Percentiles rank a stretch among this genome's conserved stretches.
phyloP scores from a whole-genome alignment of 2,797 vertebrate species.

The Monodelphis domestica region DNA sequence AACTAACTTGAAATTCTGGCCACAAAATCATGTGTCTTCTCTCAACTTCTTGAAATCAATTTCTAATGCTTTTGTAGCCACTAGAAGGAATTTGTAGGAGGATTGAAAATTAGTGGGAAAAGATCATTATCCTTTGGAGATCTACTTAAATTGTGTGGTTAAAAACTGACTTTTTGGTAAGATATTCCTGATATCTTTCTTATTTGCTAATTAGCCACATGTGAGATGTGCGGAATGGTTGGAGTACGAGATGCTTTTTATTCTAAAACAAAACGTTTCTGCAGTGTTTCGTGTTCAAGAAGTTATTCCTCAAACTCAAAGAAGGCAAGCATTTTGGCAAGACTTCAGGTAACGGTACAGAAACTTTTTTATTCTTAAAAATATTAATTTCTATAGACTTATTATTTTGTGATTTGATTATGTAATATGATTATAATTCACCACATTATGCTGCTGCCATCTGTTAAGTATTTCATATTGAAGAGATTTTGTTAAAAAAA shows the following conservation, averaged over 20 bases:
- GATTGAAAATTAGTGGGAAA: slow-evolving; percentile 11
- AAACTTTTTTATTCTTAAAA: slow-evolving; percentile 82
- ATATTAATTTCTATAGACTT: slow-evolving; percentile 57
- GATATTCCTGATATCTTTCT: slow-evolving; percentile 47
- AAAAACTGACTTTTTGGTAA: slow-evolving; percentile 40
- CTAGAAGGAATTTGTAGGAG: slow-evolving; percentile 31
- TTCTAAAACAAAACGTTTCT: slow-evolving; percentile 99
- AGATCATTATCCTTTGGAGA: not conserved
- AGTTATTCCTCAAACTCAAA: slow-evolving; percentile 99
- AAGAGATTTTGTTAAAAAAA: not conserved
- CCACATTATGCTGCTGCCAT: slow-evolving; percentile 25
- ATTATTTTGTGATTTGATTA: too few relatives aligned
- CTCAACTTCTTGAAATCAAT: slow-evolving; percentile 13
- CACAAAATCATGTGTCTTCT: not conserved
- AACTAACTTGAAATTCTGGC: not conserved
- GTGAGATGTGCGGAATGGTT: slow-evolving; percentile 99
- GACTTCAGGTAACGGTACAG: slow-evolving; percentile 95
- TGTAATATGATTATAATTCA: slow-evolving; percentile 53
- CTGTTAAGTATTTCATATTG: slow-evolving; percentile 14
- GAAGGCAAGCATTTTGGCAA: slow-evolving; percentile 99
- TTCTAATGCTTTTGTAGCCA: slow-evolving; percentile 13
- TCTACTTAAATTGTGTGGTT: slow-evolving; percentile 5
- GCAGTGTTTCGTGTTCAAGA: slow-evolving; percentile 98
- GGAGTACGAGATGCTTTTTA: slow-evolving; percentile 99
- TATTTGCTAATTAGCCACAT: slow-evolving; percentile 90